Evolutionary conservation across 2,113 vertebrate species (phyloP).

Genomic region (Azemiops feae): DNA sequence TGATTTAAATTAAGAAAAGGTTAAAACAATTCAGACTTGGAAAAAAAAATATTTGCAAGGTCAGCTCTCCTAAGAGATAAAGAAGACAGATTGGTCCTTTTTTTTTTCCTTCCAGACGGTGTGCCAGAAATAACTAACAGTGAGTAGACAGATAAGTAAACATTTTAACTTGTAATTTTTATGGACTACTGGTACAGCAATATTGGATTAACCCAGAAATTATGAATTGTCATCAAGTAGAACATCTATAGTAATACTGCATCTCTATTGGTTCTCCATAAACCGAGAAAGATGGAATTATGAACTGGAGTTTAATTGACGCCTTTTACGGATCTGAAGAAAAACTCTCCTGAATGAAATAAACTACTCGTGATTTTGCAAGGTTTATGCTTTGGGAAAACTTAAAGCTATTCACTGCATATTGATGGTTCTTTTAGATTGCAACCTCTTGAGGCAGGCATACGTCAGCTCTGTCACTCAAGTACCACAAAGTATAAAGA

Average conservation of each 20-base stretch:
- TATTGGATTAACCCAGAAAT: slow-evolving; percentile 7
- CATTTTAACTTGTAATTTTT: not conserved
- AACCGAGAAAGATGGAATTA: slow-evolving; percentile 1
- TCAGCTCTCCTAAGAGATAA: not conserved
- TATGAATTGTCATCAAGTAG: slow-evolving; percentile 14
- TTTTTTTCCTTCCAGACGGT: not conserved
- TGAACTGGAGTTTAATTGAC: not conserved
- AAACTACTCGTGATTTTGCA: slow-evolving; percentile 25
- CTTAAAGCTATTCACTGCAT: not conserved
- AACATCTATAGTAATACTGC: not conserved
- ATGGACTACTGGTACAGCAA: not conserved
- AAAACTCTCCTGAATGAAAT: slow-evolving; percentile 33
- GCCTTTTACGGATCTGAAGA: not conserved
- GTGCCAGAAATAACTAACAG: not conserved
- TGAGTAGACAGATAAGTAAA: not conserved
- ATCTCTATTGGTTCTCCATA: not conserved
- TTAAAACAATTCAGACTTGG: not conserved
- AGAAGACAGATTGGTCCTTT: not conserved
- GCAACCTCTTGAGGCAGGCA: not conserved
- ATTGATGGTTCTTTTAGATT: not conserved
- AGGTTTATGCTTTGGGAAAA: slow-evolving; percentile 13
- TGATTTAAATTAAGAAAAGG: not conserved
- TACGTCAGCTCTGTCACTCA: not conserved
- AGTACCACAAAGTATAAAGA: not conserved
- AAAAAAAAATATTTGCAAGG: not conserved